These are phyloP conservation scores for Penelope pileata DNA, from an alignment of 2,113 vertebrate genomes.

Conservation along the genomic window DNA sequence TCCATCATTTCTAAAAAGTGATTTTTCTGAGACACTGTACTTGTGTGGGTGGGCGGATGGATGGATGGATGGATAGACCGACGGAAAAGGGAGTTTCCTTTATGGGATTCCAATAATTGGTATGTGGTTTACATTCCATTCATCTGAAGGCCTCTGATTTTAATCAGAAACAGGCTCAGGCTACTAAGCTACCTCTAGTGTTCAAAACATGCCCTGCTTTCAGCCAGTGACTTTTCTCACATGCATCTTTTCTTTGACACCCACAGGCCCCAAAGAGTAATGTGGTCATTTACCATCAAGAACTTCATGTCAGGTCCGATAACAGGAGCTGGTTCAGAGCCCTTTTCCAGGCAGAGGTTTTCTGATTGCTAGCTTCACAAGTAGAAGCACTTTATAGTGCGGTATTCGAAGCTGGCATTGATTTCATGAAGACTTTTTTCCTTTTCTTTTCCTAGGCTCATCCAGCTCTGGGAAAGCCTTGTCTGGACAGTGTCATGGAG, in stretches of 20 bases:
- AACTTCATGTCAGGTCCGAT: not conserved
- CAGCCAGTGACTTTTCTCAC: constrained; percentile 1
- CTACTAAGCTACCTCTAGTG: constrained; percentile 59
- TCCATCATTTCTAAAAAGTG: constrained; percentile 43
- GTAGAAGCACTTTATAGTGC: not conserved
- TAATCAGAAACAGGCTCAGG: constrained; percentile 69
- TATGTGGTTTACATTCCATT: constrained; percentile 75
- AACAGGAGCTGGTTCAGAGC: not conserved
- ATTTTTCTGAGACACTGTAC: constrained; percentile 44
- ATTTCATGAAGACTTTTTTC: not conserved
- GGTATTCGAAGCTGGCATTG: not conserved
- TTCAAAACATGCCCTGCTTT: constrained; percentile 26
- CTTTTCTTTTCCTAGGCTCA: not conserved
- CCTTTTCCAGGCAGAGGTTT: constrained; percentile 34
- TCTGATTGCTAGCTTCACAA: constrained; percentile 3
- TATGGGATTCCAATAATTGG: constrained; percentile 72
- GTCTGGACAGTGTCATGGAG: constrained; percentile 22
- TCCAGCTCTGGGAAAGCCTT: constrained; percentile 2
- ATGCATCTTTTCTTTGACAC: constrained; percentile 50
- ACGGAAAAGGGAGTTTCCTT: constrained; percentile 77
- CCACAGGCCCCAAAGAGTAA: constrained; percentile 16
- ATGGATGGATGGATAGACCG: constrained; percentile 59
- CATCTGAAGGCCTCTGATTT: constrained; percentile 64
- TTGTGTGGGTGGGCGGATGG: constrained; percentile 61
- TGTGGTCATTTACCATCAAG: constrained; percentile 26